These are phyloP conservation scores for Perdita meconis DNA, from an alignment of 2,888 invertebrate genomes.

Conservation along the genomic window DNA sequence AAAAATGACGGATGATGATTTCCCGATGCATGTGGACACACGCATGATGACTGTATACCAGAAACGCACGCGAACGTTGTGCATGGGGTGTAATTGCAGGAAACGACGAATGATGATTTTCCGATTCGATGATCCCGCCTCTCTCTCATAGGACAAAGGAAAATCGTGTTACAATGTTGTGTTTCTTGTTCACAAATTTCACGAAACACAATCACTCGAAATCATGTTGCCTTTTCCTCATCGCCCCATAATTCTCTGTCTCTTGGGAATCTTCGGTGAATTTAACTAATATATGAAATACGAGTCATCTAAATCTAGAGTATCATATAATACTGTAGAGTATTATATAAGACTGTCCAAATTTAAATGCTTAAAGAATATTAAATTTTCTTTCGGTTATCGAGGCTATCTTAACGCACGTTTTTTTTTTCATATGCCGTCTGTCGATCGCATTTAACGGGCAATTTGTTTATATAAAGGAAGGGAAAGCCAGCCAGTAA, in stretches of 20 bases:
- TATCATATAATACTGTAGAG: too few species aligned
- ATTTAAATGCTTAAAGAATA: background rate
- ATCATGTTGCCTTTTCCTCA: background rate
- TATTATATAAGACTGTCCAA: too few species aligned
- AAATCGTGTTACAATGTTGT: conserved; percentile 39
- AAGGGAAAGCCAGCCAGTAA: conserved; percentile 19
- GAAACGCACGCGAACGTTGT: conserved; percentile 66
- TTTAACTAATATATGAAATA: background rate
- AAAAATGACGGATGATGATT: conserved; percentile 72
- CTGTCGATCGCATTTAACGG: conserved; percentile 24
- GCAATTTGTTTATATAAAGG: conserved; percentile 54
- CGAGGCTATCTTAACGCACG: conserved; percentile 4
- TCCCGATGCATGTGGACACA: conserved; percentile 50
- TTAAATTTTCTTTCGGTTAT: conserved; percentile 15
- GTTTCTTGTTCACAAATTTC: conserved; percentile 51
- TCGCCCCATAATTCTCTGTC: background rate
- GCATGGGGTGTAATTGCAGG: conserved; percentile 65
- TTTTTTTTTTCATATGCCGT: background rate
- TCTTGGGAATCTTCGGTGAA: background rate
- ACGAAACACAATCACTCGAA: conserved; percentile 38
- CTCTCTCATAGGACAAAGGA: conserved; percentile 36
- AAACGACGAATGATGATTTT: conserved; percentile 70
- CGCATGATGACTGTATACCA: conserved; percentile 63
- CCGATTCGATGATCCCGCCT: conserved; percentile 67
- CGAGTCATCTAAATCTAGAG: too few species aligned